Evolutionary conservation across 92 coral and sea anemone species (phyloP).

Genomic region (Phenganax marumi): DNA sequence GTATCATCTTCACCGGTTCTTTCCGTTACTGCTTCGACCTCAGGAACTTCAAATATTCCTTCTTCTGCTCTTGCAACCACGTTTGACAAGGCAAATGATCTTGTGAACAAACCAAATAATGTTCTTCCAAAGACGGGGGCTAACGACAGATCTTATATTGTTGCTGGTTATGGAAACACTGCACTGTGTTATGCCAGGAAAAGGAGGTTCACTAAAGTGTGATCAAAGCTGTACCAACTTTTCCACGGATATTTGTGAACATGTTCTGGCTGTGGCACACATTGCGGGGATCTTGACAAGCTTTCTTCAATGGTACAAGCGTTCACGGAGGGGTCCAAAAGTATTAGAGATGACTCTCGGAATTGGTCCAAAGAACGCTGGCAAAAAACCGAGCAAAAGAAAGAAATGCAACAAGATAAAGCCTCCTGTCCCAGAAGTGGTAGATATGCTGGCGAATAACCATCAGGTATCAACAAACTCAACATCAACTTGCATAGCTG

Average conservation of each 20-base stretch:
- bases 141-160: slow-evolving; percentile 46
- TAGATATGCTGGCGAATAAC: slow-evolving; percentile 25
- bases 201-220: slow-evolving; percentile 50
- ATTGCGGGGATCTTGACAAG: slow-evolving; percentile 2
- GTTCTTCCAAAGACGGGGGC: slow-evolving; percentile 55
- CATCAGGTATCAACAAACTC: not conserved
- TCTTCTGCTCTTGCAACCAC: slow-evolving; percentile 38
- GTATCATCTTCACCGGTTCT: too few relatives aligned
- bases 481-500: too few relatives aligned
- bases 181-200: slow-evolving; percentile 49
- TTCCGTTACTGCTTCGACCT: too few relatives aligned
- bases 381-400: slow-evolving; percentile 41
- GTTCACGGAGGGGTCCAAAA: slow-evolving; percentile 42
- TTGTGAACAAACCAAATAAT: not conserved
- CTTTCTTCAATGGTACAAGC: slow-evolving; percentile 42
- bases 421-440: slow-evolving; percentile 19
- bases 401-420: slow-evolving; percentile 29
- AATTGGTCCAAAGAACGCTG: slow-evolving; percentile 50
- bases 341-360: slow-evolving; percentile 26
- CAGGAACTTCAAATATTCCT: not conserved
- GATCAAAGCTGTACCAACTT: slow-evolving; percentile 46
- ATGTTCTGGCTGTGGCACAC: slow-evolving; percentile 57
- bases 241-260: slow-evolving; percentile 48
- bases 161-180: slow-evolving; percentile 51
- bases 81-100: slow-evolving; percentile 44